A percentile compares a stretch with the other conserved stretches of the same genome.
phyloP scores from a whole-genome alignment of 2,113 vertebrate species.

The Rhizomys pruinosus region DNA sequence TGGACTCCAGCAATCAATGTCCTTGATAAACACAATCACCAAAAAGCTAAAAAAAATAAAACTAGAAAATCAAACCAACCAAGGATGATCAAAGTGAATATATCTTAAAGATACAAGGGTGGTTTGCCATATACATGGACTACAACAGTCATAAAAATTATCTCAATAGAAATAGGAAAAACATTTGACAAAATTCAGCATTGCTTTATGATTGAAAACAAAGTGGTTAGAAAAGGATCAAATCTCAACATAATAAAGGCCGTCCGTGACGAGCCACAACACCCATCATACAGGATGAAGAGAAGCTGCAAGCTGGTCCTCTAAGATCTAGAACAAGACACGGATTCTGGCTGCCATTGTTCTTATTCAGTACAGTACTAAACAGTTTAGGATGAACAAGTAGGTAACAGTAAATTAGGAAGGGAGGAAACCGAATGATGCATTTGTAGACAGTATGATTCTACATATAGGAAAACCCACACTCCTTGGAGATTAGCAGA shows the following conservation, averaged over 20 bases:
- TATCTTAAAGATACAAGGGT: neutral
- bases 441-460: neutral
- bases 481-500: neutral
- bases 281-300: neutral
- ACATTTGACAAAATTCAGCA: neutral
- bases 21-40: neutral
- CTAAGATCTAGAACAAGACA: neutral
- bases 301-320: neutral
- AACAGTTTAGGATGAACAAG: neutral
- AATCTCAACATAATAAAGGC: neutral
- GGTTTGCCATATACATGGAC: neutral
- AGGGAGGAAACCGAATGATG: neutral
- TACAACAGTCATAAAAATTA: neutral
- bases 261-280: neutral
- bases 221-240: neutral
- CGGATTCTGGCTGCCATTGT: neutral
- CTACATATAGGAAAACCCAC: neutral
- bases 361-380: neutral
- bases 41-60: neutral
- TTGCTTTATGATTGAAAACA: neutral
- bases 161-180: neutral
- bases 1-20: no score
- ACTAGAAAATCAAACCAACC: no score
- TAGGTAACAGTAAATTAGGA: neutral
- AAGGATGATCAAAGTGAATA: neutral